A percentile compares a stretch with the other conserved stretches of the same genome.
Conservation (phyloP, 2,888 invertebrate genomes). For the Sclerodermus sp. region DNA sequence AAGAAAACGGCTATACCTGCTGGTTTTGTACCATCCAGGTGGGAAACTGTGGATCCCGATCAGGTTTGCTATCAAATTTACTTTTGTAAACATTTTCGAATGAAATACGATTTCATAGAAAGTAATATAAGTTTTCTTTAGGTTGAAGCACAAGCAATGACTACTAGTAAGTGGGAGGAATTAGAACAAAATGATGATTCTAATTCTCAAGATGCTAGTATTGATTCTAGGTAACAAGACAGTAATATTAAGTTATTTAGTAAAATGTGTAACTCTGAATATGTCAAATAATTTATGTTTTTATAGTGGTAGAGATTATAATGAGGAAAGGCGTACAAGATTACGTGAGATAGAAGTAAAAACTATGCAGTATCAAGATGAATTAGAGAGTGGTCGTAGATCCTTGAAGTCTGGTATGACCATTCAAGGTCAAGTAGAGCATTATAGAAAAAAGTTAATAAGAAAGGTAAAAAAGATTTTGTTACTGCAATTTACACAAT, state of each 20-base stretch:
- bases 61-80: conserved; percentile 56
- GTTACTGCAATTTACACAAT: too few species aligned
- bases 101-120: neutral
- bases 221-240: conserved; percentile 51
- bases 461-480: conserved; percentile 66
- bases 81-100: too few species aligned
- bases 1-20: conserved; percentile 61
- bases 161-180: conserved; percentile 86
- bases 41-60: conserved; percentile 94
- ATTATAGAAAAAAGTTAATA: conserved; percentile 86
- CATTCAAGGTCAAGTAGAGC: conserved; percentile 81
- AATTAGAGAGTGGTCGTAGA: conserved; percentile 83
- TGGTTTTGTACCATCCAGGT: conserved; percentile 88
- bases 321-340: conserved; percentile 72
- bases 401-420: conserved; percentile 74
- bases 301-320: conserved; percentile 60
- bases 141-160: conserved; percentile 80
- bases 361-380: conserved; percentile 94
- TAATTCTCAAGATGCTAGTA: conserved; percentile 57
- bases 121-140: conserved; percentile 14
- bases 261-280: neutral
- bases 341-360: conserved; percentile 93
- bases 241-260: neutral
- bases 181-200: conserved; percentile 63
- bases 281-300: conserved; percentile 1